Conservation (phyloP, 1,140 invertebrate genomes). For the Centruroides sculpturatus region DNA sequence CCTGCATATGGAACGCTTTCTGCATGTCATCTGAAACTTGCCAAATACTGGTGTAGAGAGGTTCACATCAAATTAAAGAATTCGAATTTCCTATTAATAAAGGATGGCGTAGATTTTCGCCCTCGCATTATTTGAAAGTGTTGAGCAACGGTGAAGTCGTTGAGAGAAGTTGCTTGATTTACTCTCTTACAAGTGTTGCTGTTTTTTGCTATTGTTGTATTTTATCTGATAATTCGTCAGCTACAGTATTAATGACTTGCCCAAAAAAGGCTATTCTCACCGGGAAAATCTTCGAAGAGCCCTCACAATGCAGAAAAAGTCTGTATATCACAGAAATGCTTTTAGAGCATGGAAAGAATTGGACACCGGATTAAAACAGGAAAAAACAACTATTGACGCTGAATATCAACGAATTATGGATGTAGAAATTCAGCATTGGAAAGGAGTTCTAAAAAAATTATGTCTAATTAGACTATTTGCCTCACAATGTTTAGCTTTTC, state of each 20-base stretch:
- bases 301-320: neutral
- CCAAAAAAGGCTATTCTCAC: neutral
- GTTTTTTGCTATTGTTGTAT: slow-evolving; percentile 1
- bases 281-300: neutral
- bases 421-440: slow-evolving; percentile 7
- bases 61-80: neutral
- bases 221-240: neutral
- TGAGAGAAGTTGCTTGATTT: neutral
- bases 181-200: neutral
- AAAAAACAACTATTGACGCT: neutral
- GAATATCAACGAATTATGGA: slow-evolving; percentile 1
- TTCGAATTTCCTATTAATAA: neutral
- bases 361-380: neutral
- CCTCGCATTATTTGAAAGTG: neutral
- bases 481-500: slow-evolving; percentile 1
- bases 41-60: neutral
- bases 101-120: neutral
- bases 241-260: neutral
- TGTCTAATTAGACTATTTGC: slow-evolving; percentile 2
- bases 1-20: neutral
- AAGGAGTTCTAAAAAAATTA: neutral
- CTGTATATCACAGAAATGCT: neutral
- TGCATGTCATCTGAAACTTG: neutral
- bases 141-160: neutral
- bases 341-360: slow-evolving; percentile 1